A percentile compares a stretch with the other conserved stretches of the same genome.
These are phyloP conservation scores for Polydrusus tereticollis DNA, from an alignment of 2,888 invertebrate species.

Conservation along the genomic window DNA sequence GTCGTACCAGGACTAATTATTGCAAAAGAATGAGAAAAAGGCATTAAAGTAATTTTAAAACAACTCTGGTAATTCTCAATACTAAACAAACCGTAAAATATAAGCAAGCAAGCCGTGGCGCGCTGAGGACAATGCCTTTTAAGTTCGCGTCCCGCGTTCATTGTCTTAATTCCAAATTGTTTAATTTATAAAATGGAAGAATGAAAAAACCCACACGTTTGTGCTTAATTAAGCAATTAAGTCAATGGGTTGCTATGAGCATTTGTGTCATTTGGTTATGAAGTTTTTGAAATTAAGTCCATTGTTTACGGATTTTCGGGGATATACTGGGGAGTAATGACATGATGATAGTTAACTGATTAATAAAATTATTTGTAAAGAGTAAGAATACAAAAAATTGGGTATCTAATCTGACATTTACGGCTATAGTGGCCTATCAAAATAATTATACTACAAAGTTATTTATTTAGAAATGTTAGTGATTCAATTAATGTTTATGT, in stretches of 20 bases:
- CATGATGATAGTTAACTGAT: not conserved
- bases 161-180: constrained; percentile 31
- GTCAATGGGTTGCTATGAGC: not conserved
- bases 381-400: too few species aligned
- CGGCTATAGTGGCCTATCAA: too few species aligned
- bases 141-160: constrained; percentile 1
- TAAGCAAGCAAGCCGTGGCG: not conserved
- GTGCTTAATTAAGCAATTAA: constrained; percentile 34
- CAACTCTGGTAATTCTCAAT: constrained; percentile 6
- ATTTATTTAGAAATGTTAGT: too few species aligned
- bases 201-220: constrained; percentile 21
- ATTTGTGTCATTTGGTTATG: constrained; percentile 10
- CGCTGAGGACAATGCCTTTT: constrained; percentile 30
- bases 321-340: not conserved
- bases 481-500: too few species aligned
- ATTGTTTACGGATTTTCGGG: not conserved
- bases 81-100: constrained; percentile 24
- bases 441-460: too few species aligned
- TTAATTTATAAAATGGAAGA: constrained; percentile 31
- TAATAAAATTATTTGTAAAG: too few species aligned
- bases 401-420: too few species aligned
- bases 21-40: constrained; percentile 26
- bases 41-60: constrained; percentile 12
- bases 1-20: constrained; percentile 32
- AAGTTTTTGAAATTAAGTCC: not conserved